Percentiles rank a stretch among this genome's conserved stretches.
phyloP scores from a whole-genome alignment of 1,140 invertebrate species.

The Sinella curviseta region DNA sequence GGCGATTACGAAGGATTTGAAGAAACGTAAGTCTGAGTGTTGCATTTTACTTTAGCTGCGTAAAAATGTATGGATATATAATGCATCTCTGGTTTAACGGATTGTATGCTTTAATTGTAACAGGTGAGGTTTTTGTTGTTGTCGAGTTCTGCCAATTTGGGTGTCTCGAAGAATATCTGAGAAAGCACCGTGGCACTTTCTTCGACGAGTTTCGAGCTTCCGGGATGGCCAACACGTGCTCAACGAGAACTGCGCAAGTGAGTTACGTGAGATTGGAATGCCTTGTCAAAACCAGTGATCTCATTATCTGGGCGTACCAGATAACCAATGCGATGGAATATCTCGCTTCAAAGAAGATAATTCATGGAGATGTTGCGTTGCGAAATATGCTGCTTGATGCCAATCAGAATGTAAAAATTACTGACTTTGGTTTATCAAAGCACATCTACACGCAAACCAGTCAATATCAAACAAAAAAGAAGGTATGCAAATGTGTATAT shows the following conservation, averaged over 20 bases:
- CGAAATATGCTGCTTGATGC: conserved; percentile 60
- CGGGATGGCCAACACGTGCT: conserved; percentile 47
- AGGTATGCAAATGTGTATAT: conserved; percentile 18
- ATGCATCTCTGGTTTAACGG: neutral
- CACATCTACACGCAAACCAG: conserved; percentile 41
- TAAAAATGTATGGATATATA: no score
- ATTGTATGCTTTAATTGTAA: neutral
- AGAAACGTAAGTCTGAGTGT: conserved; percentile 48
- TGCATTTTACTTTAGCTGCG: no score
- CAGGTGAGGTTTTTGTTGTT: conserved; percentile 37
- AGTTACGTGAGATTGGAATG: conserved; percentile 35
- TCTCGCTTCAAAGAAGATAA: conserved; percentile 46
- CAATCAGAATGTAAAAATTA: conserved; percentile 59
- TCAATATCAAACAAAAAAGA: conserved; percentile 15
- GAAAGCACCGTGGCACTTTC: conserved; percentile 22
- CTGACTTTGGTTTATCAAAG: conserved; percentile 61
- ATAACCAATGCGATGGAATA: conserved; percentile 48
- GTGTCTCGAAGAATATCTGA: conserved; percentile 28
- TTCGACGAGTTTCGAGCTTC: conserved; percentile 28
- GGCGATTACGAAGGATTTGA: conserved; percentile 59
- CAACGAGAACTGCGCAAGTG: neutral
- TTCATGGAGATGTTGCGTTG: conserved; percentile 61
- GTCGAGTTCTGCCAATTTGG: conserved; percentile 41
- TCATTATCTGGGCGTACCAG: conserved; percentile 44
- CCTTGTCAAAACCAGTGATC: conserved; percentile 40